A percentile compares a stretch with the other conserved stretches of the same genome.
Conservation (phyloP, 2,113 vertebrate species). For the Malurus alboscapulatus region DNA sequence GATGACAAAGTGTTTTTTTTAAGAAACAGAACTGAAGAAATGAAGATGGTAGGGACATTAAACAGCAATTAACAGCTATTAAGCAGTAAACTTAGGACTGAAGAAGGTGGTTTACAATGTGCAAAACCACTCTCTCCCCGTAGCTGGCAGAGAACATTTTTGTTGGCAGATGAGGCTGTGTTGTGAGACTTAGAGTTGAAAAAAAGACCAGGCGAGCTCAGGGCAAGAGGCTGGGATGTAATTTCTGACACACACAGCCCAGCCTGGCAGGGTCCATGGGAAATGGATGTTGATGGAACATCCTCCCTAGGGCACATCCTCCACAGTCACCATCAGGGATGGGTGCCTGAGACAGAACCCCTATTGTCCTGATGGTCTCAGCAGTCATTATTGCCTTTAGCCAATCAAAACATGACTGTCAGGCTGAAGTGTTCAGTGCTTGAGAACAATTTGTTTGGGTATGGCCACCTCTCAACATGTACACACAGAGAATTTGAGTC, state of each 20-base stretch:
- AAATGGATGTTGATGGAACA: rapidly evolving
- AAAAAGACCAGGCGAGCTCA: neutral
- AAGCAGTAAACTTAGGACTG: neutral
- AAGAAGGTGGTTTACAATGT: neutral
- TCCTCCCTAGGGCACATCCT: rapidly evolving
- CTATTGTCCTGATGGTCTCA: neutral
- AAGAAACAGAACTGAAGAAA: neutral
- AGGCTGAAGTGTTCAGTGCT: neutral
- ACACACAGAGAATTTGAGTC: neutral
- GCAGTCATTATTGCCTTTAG: neutral
- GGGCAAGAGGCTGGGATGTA: neutral
- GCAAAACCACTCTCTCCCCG: neutral
- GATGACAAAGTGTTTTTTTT: neutral
- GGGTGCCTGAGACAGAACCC: neutral
- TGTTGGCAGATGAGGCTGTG: neutral
- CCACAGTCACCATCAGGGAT: neutral
- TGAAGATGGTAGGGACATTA: rapidly evolving
- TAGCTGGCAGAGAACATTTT: neutral
- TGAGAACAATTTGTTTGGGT: neutral
- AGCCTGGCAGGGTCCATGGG: neutral
- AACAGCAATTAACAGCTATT: neutral
- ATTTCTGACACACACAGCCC: neutral
- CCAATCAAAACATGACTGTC: neutral
- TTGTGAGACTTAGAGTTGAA: neutral
- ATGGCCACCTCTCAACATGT: neutral